phyloP scores from a whole-genome alignment of 2,888 invertebrate species.

The Tenodera sinensis region DNA sequence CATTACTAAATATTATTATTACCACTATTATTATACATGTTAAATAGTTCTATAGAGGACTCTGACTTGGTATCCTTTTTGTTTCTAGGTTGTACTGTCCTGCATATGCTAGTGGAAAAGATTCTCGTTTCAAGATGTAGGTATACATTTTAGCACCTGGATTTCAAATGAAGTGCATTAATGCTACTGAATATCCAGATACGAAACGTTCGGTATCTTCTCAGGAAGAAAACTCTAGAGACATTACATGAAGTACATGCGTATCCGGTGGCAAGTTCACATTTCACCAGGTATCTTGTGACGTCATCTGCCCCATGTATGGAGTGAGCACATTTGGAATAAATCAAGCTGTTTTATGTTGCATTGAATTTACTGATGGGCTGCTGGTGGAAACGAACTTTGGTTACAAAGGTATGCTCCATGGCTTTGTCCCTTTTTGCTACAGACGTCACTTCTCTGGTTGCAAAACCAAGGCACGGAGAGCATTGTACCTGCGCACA shows the following conservation, averaged over 20 bases:
- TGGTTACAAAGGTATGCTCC: not conserved
- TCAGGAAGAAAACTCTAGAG: not conserved
- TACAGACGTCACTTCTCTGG: not conserved
- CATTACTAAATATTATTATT: too few relatives aligned
- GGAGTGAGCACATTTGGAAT: not conserved
- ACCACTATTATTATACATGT: too few relatives aligned
- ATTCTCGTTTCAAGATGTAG: not conserved
- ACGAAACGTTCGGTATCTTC: not conserved
- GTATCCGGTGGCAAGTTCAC: constrained; percentile 12
- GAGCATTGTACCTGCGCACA: too few relatives aligned
- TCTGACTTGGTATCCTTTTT: too few relatives aligned
- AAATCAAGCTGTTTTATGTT: not conserved
- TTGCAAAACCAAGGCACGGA: too few relatives aligned
- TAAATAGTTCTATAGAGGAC: too few relatives aligned
- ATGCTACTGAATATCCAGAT: not conserved
- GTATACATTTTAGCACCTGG: not conserved
- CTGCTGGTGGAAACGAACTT: not conserved
- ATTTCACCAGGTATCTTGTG: constrained; percentile 2
- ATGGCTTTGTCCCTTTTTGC: not conserved
- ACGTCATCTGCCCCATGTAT: not conserved
- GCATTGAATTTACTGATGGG: not conserved
- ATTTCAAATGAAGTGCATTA: not conserved
- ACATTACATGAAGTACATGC: not conserved
- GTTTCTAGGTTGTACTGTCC: too few relatives aligned
- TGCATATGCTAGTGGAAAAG: too few relatives aligned